Evolutionary conservation across 2,113 vertebrate species (phyloP), one percentile per base, ranked within the genome.

Genomic region (Sylvicapra grimmia): DNA sequence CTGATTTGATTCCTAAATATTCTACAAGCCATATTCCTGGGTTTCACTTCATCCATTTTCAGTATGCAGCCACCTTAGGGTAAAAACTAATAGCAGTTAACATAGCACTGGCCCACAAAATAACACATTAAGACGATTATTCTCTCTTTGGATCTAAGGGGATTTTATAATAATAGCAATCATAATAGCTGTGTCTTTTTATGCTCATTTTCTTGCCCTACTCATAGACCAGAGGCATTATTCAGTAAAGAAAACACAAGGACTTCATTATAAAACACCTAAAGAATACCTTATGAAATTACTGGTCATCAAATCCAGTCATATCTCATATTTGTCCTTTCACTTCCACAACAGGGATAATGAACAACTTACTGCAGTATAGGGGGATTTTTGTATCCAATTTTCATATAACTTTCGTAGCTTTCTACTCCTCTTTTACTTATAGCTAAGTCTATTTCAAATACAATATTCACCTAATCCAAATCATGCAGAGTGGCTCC

Each of bases 31-130:
- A 0, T 94, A 96, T 93, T 65, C 40, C 72, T 92, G 36, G 25
- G 11, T 89, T 77, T 95, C 33, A 65, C 8, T 36, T 97, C 51
- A 96, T 7, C 7, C 29, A 7, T n/a, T 36, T 92, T 12, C 83
- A 68, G 51, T 25, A 92, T 23, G 10, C 33, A 82, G 79, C 53
- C n/a, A 72, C 47, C 86, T 92, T 83, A 80, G 44, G 86, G 49
- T 90, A 90, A 91, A 98, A 96, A 68, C 16, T 51, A 93, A 94
- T 65, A 86, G 93, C 2, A 89, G 65, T 84, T 53, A 93, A 97
- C 8, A 79, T 16, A 92, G 7, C 33, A 83, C 7, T 11, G 82
- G 90, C 31, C 58, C 54, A 94, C 25, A 82, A 61, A 91, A 94
- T 15, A 82, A 16, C 58, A 89, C 83, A 96, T 72, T 89, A 75